These are phyloP conservation scores for Pterophyllum scalare DNA, from an alignment of 2,113 vertebrate genomes.

Conservation along the genomic window DNA sequence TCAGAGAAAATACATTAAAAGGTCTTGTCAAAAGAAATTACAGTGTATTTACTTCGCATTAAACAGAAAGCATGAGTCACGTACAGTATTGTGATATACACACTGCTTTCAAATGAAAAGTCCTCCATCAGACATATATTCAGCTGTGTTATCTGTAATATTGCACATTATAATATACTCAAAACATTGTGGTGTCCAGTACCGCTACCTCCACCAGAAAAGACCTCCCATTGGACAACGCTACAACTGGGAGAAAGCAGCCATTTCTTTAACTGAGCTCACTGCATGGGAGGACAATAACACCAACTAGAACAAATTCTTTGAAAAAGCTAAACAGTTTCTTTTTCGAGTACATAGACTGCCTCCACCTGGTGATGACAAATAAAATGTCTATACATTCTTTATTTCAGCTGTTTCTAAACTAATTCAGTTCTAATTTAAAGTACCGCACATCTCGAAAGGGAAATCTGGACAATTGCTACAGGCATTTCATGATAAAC, in stretches of 20 bases:
- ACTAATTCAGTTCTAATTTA: constrained; percentile 13
- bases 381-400: constrained; percentile 40
- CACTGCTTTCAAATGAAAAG: constrained; percentile 36
- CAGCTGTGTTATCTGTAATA: constrained; percentile 64
- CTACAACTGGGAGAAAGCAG: constrained; percentile 22
- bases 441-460: constrained; percentile 34
- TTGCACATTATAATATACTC: constrained; percentile 70
- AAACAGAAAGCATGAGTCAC: constrained; percentile 40
- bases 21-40: constrained; percentile 55
- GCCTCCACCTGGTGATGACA: neutral
- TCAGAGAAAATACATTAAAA: constrained; percentile 67
- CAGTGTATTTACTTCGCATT: constrained; percentile 71
- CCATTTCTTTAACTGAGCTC: constrained; percentile 1
- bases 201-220: constrained; percentile 39
- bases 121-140: constrained; percentile 27
- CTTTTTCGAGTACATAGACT: constrained; percentile 13
- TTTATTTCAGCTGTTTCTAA: constrained; percentile 35
- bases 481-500: constrained; percentile 10
- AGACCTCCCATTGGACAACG: constrained; percentile 43
- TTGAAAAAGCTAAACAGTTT: constrained; percentile 26
- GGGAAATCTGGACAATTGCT: constrained; percentile 6
- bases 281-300: constrained; percentile 19
- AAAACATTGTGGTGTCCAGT: constrained; percentile 36
- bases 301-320: constrained; percentile 21
- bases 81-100: constrained; percentile 38